These are phyloP conservation scores for Ectropis crepuscularia DNA, from an alignment of 2,888 invertebrate species.

Conservation along the genomic window DNA sequence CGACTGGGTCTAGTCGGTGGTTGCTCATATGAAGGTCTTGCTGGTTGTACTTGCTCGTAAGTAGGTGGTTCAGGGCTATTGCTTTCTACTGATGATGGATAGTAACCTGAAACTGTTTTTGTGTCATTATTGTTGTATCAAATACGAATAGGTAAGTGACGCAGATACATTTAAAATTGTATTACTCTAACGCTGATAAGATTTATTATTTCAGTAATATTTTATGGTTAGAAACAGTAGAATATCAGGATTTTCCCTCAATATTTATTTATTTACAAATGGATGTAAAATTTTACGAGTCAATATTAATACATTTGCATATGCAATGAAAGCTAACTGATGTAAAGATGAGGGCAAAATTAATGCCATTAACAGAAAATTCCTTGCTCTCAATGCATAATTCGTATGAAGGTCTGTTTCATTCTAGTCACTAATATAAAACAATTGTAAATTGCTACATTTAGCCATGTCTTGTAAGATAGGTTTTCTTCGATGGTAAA, in stretches of 20 bases:
- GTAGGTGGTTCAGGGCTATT: slow-evolving; percentile 12
- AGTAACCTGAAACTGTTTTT: slow-evolving; percentile 18
- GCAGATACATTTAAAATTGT: too few species aligned
- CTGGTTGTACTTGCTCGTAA: slow-evolving; percentile 12
- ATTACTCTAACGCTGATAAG: too few species aligned
- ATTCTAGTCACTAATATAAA: not conserved
- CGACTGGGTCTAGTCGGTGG: slow-evolving; percentile 21
- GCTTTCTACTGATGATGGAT: slow-evolving; percentile 2
- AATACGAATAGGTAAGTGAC: too few species aligned
- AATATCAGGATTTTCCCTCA: slow-evolving; percentile 1
- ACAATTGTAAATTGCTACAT: slow-evolving; percentile 2
- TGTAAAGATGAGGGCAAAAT: slow-evolving; percentile 17
- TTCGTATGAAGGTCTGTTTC: not conserved
- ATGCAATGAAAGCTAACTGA: not conserved
- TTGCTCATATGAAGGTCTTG: slow-evolving; percentile 18
- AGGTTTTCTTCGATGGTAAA: slow-evolving; percentile 1
- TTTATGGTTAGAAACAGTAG: not conserved
- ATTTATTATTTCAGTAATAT: too few species aligned
- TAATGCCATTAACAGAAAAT: slow-evolving; percentile 10
- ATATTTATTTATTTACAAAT: not conserved
- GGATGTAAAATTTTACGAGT: not conserved
- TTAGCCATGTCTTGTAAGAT: not conserved
- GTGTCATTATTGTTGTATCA: too few species aligned
- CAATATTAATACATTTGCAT: not conserved
- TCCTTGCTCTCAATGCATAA: slow-evolving; percentile 11